phyloP scores from a whole-genome alignment of 2,797 vertebrate species.

The Graptemys geographica region DNA sequence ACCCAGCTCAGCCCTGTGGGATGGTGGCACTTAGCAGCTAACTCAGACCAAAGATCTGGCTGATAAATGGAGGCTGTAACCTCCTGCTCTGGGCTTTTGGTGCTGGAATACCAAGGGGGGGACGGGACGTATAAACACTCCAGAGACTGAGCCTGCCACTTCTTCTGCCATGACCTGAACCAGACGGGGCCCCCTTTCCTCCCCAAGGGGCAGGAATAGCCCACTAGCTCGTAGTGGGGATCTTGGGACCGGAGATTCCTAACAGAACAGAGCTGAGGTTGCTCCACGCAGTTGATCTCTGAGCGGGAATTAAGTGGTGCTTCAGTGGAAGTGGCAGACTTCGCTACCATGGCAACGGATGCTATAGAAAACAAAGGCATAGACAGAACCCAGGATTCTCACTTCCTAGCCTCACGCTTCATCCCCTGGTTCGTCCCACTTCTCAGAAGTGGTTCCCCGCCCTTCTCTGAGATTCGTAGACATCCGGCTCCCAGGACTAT shows the following conservation, averaged over 20 bases:
- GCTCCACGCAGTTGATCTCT: background rate
- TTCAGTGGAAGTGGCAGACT: background rate
- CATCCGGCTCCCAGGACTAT: background rate
- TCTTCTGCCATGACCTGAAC: background rate
- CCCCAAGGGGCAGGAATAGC: background rate
- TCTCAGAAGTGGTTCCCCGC: background rate
- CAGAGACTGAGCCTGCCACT: background rate
- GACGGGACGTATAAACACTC: no score
- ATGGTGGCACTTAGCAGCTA: background rate
- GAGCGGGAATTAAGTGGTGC: background rate
- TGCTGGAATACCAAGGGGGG: background rate
- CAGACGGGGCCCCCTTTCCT: background rate
- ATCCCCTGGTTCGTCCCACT: background rate
- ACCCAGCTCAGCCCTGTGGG: background rate
- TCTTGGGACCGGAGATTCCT: background rate
- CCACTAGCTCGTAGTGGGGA: background rate
- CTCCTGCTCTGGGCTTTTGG: background rate
- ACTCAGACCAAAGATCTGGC: background rate
- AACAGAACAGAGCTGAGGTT: background rate
- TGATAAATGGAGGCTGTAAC: background rate
- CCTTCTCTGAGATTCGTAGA: background rate
- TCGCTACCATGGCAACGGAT: background rate
- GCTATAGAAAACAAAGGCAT: background rate
- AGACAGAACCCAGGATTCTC: background rate
- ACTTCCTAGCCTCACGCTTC: background rate